Evolutionary conservation across 2,888 invertebrate genomes (phyloP), one percentile per base, ranked within the genome.

Genomic region (Tribolium freemani): DNA sequence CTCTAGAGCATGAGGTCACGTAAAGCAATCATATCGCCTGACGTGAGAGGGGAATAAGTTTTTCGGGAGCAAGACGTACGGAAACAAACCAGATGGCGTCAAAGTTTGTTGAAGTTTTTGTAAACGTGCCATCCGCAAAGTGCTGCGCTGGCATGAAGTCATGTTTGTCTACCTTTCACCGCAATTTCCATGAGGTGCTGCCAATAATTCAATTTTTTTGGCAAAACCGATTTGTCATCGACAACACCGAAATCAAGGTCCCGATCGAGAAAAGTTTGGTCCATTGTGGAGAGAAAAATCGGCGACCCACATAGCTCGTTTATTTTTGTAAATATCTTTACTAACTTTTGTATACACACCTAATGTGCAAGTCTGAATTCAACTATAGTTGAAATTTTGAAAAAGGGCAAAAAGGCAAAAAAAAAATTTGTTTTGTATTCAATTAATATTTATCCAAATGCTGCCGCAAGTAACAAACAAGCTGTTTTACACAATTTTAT

Each of bases 101-200:
- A 5, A 31, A 50, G 31, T 46, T 13, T 50, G 44, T 26, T 54
- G 9, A 50, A 63, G 30, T 64, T 64, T 53, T 53, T 54, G 64
- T 53, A 51, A 53, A 64, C 64, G 53, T 64, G 64, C 64, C 64
- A 64, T 63, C 63, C 31, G 63, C 63, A 60, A 44, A 60, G 60
- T 46, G 20, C 21, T 46, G 4, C 8, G 31, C 51, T 31, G 63
- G 26, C 26, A 26, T 26, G 45, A 46, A 63, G 50, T 20, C 51
- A 64, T 54, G 45, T 50, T 11, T 54, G 51, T 54, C 45, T 64
- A 64, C 64, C 64, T 64, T 64, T 64, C 64, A 53, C 64, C 53
- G 26, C 45, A 64, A 26, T 26, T 26, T 21, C 2, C 3, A 21
- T 21, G 21, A 21, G 21, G 3, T 21, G 21, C 3, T 26, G 26